Percentiles rank a stretch among this genome's conserved stretches.
phyloP scores from a whole-genome alignment of 2,113 vertebrate species.

The Riparia riparia region DNA sequence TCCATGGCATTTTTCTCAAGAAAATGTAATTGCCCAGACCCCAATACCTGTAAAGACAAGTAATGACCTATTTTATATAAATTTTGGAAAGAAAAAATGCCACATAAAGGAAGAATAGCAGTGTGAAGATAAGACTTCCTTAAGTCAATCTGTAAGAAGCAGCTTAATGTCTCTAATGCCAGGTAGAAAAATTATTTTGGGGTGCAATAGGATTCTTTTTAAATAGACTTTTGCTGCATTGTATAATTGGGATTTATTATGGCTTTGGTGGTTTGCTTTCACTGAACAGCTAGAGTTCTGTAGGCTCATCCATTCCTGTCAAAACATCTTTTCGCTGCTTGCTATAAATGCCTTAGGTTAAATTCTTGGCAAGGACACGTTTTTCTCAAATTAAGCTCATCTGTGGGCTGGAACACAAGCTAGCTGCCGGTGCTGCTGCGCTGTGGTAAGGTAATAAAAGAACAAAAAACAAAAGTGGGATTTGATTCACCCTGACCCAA shows the following conservation, averaged over 20 bases:
- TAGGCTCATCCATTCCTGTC: neutral
- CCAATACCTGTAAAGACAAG: fast-evolving
- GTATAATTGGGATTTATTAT: neutral
- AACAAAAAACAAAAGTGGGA: neutral
- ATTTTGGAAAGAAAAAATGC: neutral
- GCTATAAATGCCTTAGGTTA: neutral
- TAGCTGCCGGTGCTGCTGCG: neutral
- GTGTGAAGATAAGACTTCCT: neutral
- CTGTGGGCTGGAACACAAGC: neutral
- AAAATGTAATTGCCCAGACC: neutral
- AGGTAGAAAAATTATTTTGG: neutral
- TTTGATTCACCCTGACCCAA: neutral
- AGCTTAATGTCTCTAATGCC: neutral
- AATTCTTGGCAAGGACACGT: neutral
- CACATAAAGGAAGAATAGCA: neutral
- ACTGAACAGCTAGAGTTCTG: neutral
- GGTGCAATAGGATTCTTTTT: neutral
- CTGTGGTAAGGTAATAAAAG: neutral
- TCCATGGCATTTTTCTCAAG: neutral
- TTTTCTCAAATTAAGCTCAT: neutral
- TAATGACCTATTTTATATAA: neutral
- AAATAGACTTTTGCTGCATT: neutral
- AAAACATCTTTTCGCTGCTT: neutral
- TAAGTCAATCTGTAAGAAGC: neutral
- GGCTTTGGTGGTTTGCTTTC: neutral